Evolutionary conservation across 1,140 invertebrate species (phyloP).

Genomic region (Scaptomyza pallida): DNA sequence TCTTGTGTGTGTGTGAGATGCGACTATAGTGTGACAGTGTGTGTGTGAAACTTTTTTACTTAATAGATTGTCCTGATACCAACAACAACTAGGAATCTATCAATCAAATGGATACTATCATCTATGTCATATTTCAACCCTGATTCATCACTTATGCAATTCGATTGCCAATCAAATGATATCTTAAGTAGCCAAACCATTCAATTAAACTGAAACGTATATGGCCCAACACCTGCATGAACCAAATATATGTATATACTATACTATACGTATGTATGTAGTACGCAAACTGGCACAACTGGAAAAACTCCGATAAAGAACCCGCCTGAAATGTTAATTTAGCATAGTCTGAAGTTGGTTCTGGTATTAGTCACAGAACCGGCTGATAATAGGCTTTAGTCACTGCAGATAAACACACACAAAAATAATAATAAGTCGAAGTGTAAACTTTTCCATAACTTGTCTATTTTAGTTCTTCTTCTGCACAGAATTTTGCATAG

Average conservation of each 20-base stretch:
- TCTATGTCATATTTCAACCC: constrained; percentile 7
- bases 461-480: background rate
- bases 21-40: background rate
- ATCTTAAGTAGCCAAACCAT: background rate
- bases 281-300: constrained; percentile 58
- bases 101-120: no score
- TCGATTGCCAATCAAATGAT: background rate
- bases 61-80: background rate
- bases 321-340: no score
- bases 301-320: constrained; percentile 51
- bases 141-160: background rate
- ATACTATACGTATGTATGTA: constrained; percentile 37
- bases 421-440: no score
- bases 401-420: constrained; percentile 17
- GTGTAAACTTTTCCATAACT: constrained; percentile 39
- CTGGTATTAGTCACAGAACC: constrained; percentile 63
- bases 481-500: constrained; percentile 43
- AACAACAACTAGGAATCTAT: no score
- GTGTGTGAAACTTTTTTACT: background rate
- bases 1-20: constrained; percentile 1
- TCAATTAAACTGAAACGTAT: constrained; percentile 3
- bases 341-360: no score
- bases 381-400: constrained; percentile 45
- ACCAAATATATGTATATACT: no score
- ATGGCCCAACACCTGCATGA: background rate